Base-by-base conservation (phyloP, 2,113 vertebrate species). In the Silurus asotus region DNA sequence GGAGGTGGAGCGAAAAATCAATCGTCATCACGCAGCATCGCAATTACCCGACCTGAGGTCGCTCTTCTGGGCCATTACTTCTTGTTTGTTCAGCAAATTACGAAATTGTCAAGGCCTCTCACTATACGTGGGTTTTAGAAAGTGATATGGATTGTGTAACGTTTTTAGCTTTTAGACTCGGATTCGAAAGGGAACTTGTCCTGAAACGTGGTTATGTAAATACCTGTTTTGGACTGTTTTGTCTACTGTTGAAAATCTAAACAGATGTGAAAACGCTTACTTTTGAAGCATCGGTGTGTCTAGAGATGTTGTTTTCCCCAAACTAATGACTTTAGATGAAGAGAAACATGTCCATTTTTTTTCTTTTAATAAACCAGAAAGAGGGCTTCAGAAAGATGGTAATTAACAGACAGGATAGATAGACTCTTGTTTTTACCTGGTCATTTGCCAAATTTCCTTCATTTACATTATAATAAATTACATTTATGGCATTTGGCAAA, bases 21-120 rank as follows among this genome's bases (percentile, higher is more conserved):
- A 90, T 90, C 82, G 87, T 83, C 83, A 85, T 90, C 81, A 88
- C 83, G 79, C 86, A 88, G 85, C 83, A 80, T 85, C 56, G 80
- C 89, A 88, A 90, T 90, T 88, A 90, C 77, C 83, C 70, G 87
- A 64, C 89, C 89, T 15, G 64, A 74, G 83, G 85, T 87, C 80
- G 72, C 88, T 90, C 85, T 74, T 74, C 87, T 88, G 61, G 59
- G 62, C 89, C 89, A 88, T 90, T 90, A 88, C 84, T 87, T 88
- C 88, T 86, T 87, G 88, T 87, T 87, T 89, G 88, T 86, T 89
- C 88, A 87, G 86, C 88, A 89, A 87, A 89, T 81, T 74, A 76
- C 37, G 4, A 87, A 84, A 89, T 78, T 85, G 88, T 89, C 86
- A 59, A 51, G 14, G 19, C 15, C 78, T 76, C 69, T 85, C 53